Percentiles rank a stretch among this genome's conserved stretches.
phyloP scores from a whole-genome alignment of 2,113 vertebrate species.

The Nanorana parkeri region DNA sequence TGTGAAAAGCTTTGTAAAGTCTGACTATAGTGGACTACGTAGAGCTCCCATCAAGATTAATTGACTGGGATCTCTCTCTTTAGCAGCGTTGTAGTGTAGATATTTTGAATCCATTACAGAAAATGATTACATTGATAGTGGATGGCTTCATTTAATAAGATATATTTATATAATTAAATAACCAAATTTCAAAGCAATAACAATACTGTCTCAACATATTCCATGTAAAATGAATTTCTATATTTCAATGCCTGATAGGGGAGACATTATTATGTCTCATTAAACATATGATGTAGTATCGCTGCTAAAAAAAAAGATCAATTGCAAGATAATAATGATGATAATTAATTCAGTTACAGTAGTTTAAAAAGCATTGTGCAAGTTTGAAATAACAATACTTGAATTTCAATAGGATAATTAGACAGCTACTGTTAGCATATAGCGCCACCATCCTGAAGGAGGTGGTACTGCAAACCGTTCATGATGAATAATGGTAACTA shows the following conservation, averaged over 20 bases:
- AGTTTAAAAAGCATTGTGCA: too few relatives aligned
- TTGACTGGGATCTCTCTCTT: too few relatives aligned
- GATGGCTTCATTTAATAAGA: neutral
- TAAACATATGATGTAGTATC: neutral
- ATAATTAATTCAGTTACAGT: too few relatives aligned
- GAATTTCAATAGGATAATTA: neutral
- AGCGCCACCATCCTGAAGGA: neutral
- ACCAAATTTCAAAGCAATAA: neutral
- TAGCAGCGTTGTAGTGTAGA: too few relatives aligned
- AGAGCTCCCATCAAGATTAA: too few relatives aligned
- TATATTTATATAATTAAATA: neutral
- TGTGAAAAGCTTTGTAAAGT: too few relatives aligned
- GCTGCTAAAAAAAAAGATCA: neutral
- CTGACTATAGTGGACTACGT: too few relatives aligned
- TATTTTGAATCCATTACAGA: too few relatives aligned
- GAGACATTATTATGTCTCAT: neutral
- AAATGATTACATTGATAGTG: neutral
- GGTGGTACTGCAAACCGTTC: neutral
- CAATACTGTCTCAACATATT: neutral
- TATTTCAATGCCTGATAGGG: neutral
- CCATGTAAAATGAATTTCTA: neutral
- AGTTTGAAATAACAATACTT: too few relatives aligned
- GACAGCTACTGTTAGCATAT: neutral
- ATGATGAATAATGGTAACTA: too few relatives aligned
- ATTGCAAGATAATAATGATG: too few relatives aligned